Conservation (phyloP, 2,113 vertebrate species). For the Aleadryas rufinucha region DNA sequence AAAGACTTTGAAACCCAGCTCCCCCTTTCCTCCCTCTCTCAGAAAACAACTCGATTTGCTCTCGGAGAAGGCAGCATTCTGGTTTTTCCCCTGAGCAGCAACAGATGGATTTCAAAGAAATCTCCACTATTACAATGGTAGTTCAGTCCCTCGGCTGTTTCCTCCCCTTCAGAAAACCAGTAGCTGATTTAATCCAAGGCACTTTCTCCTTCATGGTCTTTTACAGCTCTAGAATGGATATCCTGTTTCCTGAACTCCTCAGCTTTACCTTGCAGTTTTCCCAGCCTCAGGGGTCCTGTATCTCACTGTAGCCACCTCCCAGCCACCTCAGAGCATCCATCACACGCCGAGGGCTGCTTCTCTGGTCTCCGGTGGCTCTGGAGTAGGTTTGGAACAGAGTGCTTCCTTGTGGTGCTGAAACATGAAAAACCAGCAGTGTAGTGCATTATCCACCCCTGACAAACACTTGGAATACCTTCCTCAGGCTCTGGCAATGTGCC, state of each 20-base stretch:
- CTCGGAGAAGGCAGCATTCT: not conserved
- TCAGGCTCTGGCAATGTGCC: not conserved
- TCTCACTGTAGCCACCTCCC: not conserved
- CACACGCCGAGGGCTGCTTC: not conserved
- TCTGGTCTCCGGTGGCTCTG: not conserved
- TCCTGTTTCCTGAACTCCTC: not conserved
- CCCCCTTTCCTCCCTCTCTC: not conserved
- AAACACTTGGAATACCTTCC: not conserved
- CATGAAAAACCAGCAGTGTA: not conserved
- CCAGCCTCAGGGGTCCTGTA: not conserved
- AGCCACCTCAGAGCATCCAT: not conserved
- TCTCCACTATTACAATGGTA: not conserved
- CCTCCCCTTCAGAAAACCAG: not conserved
- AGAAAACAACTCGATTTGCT: not conserved
- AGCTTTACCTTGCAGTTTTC: not conserved
- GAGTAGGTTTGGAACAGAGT: not conserved
- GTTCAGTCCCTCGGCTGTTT: not conserved
- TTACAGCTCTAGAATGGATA: not conserved
- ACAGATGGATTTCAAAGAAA: not conserved
- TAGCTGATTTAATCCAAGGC: not conserved
- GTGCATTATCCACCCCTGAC: not conserved
- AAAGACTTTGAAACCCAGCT: not conserved
- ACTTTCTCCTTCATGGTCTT: not conserved
- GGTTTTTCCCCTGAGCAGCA: not conserved
- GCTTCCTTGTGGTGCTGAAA: not conserved